Conservation (phyloP, 2,888 invertebrate species). For the Eurytoma californica region DNA sequence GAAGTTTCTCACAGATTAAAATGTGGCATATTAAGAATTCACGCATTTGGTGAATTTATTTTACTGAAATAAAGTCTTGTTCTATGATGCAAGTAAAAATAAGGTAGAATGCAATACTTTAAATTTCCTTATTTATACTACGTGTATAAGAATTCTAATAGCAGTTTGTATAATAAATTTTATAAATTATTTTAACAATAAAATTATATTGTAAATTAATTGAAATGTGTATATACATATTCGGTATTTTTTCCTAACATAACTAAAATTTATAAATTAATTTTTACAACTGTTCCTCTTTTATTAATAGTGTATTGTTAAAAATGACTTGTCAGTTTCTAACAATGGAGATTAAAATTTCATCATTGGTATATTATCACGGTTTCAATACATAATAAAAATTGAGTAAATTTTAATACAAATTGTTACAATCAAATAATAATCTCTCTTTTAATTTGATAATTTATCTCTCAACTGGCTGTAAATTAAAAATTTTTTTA, state of each 20-base stretch:
- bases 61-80: background rate
- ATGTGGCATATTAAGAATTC: background rate
- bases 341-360: background rate
- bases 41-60: background rate
- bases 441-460: background rate
- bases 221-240: constrained; percentile 42
- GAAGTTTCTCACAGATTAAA: constrained; percentile 28
- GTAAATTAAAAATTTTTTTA: background rate
- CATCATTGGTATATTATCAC: background rate
- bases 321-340: background rate
- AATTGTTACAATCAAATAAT: background rate
- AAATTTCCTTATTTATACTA: background rate
- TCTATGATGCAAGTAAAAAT: background rate
- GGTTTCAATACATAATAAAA: background rate
- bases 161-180: background rate
- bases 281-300: constrained; percentile 20
- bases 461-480: background rate
- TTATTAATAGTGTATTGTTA: background rate
- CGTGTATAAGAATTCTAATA: background rate
- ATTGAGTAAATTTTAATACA: background rate
- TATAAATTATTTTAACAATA: constrained; percentile 20
- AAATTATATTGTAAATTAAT: constrained; percentile 31
- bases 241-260: constrained; percentile 4
- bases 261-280: constrained; percentile 17
- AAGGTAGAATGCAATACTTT: too few relatives aligned